Conservation (phyloP, 2,797 vertebrate genomes). For the Anguilla obscura region DNA sequence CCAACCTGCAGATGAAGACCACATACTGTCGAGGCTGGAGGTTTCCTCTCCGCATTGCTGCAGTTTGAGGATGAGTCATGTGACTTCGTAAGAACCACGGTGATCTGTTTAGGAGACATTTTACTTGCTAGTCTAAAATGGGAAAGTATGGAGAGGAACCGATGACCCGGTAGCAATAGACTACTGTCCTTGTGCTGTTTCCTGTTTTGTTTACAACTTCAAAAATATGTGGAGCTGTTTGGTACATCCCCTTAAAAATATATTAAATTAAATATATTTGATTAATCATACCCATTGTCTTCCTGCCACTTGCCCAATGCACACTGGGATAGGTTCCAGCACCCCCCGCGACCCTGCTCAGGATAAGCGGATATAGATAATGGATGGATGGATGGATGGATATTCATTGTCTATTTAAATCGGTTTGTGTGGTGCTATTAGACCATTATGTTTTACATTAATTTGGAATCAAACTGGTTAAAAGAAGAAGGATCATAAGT, state of each 20-base stretch:
- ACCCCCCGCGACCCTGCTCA: no score
- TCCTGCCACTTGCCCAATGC: no score
- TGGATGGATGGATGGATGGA: no score
- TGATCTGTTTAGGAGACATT: background rate
- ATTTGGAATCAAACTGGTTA: background rate
- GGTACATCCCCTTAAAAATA: background rate
- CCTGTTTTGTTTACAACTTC: background rate
- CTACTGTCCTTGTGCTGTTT: background rate
- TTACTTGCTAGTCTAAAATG: background rate
- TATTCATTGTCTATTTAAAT: background rate
- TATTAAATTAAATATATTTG: background rate
- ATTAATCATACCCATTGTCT: background rate
- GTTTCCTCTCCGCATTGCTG: background rate
- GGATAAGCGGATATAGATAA: no score
- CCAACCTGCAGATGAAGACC: background rate
- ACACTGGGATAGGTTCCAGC: no score
- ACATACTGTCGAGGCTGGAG: background rate
- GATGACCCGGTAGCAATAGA: conserved; percentile 2
- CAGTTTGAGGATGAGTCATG: background rate
- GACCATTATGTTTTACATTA: background rate
- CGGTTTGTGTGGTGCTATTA: background rate
- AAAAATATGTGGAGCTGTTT: background rate
- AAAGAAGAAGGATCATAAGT: background rate
- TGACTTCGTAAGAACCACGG: background rate
- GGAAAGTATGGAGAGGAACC: background rate